Evolutionary conservation across 2,797 vertebrate genomes (phyloP).

Genomic region (Channa striata): DNA sequence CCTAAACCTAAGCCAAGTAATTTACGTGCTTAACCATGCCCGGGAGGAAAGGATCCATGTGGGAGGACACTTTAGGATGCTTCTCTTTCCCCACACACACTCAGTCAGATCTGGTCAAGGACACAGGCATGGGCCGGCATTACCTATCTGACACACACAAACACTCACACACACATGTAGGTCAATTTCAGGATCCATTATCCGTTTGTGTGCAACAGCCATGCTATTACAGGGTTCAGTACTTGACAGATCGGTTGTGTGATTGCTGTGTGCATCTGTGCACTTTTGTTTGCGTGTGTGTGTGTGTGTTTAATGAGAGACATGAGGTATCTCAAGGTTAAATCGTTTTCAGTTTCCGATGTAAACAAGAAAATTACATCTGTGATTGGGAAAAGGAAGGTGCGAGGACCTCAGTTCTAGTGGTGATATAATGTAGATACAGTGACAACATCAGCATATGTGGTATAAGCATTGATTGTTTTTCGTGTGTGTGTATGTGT

Average conservation of each 20-base stretch:
- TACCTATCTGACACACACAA: background rate
- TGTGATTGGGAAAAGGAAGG: slow-evolving; percentile 9
- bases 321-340: slow-evolving; percentile 62
- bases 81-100: background rate
- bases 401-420: background rate
- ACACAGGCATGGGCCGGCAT: slow-evolving; percentile 14
- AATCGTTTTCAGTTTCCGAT: slow-evolving; percentile 47
- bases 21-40: no score
- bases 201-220: slow-evolving; percentile 53
- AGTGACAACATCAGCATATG: background rate
- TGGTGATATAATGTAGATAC: background rate
- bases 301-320: slow-evolving; percentile 38
- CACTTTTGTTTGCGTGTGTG: slow-evolving; percentile 21
- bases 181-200: slow-evolving; percentile 56
- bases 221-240: slow-evolving; percentile 55
- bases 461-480: background rate
- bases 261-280: slow-evolving; percentile 54
- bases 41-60: no score
- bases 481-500: no score
- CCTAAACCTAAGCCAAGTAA: no score
- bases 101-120: slow-evolving; percentile 45
- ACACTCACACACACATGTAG: background rate
- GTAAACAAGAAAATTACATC: slow-evolving; percentile 56
- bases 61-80: background rate
- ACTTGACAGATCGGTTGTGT: slow-evolving; percentile 35